Evolutionary conservation across 2,113 vertebrate genomes (phyloP).

Genomic region (Urocolius indicus): DNA sequence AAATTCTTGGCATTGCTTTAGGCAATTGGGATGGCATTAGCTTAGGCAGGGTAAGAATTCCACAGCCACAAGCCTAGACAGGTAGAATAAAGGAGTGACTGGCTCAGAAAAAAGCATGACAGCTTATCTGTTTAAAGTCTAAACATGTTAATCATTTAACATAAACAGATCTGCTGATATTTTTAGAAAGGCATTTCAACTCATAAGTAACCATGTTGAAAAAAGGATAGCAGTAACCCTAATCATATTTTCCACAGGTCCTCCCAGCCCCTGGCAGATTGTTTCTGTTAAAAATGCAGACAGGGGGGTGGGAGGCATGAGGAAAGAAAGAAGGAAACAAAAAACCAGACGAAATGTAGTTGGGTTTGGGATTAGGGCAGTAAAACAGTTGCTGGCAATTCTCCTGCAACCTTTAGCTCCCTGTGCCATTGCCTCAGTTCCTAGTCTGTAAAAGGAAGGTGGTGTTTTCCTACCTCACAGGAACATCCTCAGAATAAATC

Average conservation of each 20-base stretch:
- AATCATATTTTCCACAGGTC: conserved; percentile 32
- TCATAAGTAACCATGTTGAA: conserved; percentile 37
- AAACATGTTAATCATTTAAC: conserved; percentile 62
- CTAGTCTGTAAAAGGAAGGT: neutral
- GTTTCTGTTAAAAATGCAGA: neutral
- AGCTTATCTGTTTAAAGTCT: conserved; percentile 64
- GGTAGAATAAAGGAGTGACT: conserved; percentile 63
- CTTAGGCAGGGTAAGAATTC: conserved; percentile 39
- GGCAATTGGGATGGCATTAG: conserved; percentile 45
- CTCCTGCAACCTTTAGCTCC: conserved; percentile 18
- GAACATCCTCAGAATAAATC: conserved; percentile 68
- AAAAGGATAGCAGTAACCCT: conserved; percentile 28
- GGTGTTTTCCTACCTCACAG: conserved; percentile 58
- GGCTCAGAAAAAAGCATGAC: conserved; percentile 39
- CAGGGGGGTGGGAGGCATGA: neutral
- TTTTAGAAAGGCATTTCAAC: conserved; percentile 54
- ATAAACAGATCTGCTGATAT: conserved; percentile 69
- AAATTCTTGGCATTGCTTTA: conserved; percentile 62
- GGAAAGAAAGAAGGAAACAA: neutral
- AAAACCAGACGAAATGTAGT: neutral
- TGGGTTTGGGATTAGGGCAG: neutral
- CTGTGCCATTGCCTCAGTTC: neutral
- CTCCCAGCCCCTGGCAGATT: neutral
- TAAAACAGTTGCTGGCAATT: neutral
- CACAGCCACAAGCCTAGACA: conserved; percentile 56